phyloP scores from a whole-genome alignment of 1,140 invertebrate genomes.

The Doryteuthis pealeii region DNA sequence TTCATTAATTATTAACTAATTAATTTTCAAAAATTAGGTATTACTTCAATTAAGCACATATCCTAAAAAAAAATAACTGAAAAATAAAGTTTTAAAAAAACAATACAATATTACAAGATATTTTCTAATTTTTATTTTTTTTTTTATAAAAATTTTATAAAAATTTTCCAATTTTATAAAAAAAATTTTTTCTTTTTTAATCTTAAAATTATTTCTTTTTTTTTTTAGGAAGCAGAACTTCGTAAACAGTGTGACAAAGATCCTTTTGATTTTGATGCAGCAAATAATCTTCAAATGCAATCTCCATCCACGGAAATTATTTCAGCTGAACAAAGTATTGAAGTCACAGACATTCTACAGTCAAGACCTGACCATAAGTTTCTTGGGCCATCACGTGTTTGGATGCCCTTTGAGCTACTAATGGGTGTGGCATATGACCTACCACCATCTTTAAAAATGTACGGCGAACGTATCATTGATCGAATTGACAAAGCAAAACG shows the following conservation, averaged over 20 bases:
- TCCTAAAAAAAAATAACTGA: no score
- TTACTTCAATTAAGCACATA: no score
- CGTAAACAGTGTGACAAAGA: conserved; percentile 26
- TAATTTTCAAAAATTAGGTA: no score
- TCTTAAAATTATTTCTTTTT: conserved; percentile 7
- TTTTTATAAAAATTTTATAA: no score
- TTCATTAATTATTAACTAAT: no score
- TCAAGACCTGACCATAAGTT: conserved; percentile 18
- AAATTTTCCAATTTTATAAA: no score
- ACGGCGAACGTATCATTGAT: conserved; percentile 20
- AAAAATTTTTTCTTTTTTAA: neutral
- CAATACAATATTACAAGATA: no score
- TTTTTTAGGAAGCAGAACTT: conserved; percentile 27
- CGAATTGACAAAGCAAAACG: conserved; percentile 26
- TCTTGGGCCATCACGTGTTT: conserved; percentile 25
- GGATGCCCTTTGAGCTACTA: conserved; percentile 34
- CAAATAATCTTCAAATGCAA: conserved; percentile 19
- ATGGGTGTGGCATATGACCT: conserved; percentile 28
- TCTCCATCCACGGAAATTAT: conserved; percentile 21
- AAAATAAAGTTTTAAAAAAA: no score
- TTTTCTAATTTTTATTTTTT: no score
- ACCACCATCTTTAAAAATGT: conserved; percentile 17
- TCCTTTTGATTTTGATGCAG: conserved; percentile 24
- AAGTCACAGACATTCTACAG: conserved; percentile 29
- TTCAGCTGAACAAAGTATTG: conserved; percentile 31